phyloP scores from a whole-genome alignment of 2,797 vertebrate genomes.

The Melanotaenia pygmaea region DNA sequence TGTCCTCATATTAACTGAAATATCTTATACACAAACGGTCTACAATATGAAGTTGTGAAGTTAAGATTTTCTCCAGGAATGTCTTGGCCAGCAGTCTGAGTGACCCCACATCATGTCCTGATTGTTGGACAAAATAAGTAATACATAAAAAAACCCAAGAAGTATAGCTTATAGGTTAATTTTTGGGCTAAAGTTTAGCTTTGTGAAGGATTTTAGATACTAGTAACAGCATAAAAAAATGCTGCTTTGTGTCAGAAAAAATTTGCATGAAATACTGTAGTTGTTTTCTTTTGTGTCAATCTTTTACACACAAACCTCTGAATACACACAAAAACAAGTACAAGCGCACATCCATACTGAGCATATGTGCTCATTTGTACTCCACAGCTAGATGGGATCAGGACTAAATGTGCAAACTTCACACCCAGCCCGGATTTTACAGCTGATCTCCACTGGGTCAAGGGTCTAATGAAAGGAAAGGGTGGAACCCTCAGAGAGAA shows the following conservation, averaged over 20 bases:
- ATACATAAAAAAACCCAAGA: not conserved
- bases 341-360: slow-evolving; percentile 27
- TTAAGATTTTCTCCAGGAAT: slow-evolving; percentile 3
- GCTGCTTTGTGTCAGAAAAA: not conserved
- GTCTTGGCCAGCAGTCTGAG: slow-evolving; percentile 3
- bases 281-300: not conserved
- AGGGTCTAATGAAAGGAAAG: slow-evolving; percentile 66
- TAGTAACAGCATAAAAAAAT: not conserved
- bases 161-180: not conserved
- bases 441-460: slow-evolving; percentile 46
- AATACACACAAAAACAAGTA: slow-evolving; percentile 12
- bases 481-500: slow-evolving; percentile 70
- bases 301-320: not conserved
- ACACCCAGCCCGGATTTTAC: slow-evolving; percentile 56
- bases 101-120: slow-evolving; percentile 13
- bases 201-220: slow-evolving; percentile 13
- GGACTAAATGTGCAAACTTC: slow-evolving; percentile 36
- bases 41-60: slow-evolving; percentile 26
- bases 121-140: slow-evolving; percentile 15
- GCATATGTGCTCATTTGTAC: slow-evolving; percentile 29
- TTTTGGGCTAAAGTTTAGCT: not conserved
- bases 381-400: slow-evolving; percentile 22
- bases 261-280: not conserved
- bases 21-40: slow-evolving; percentile 37
- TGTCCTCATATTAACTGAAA: slow-evolving; percentile 38